Conservation (phyloP, 2,797 vertebrate genomes). For the Sternarchorhynchus goeldii region DNA sequence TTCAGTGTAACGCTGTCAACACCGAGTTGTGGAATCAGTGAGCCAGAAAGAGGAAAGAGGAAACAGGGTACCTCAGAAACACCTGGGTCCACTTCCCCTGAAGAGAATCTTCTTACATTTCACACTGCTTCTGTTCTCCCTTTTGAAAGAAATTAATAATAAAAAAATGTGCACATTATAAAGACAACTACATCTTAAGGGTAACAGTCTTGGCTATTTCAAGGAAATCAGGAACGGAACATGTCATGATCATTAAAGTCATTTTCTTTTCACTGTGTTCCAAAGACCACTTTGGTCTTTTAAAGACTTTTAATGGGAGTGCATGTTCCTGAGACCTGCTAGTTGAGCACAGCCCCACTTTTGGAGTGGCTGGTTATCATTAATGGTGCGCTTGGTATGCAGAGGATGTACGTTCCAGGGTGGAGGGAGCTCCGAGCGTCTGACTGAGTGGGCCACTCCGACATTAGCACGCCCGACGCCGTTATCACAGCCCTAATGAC, state of each 20-base stretch:
- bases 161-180: background rate
- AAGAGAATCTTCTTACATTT: background rate
- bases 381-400: constrained; percentile 80
- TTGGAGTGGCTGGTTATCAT: constrained; percentile 51
- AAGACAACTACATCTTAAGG: background rate
- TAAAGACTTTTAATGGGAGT: constrained; percentile 13
- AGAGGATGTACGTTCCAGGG: constrained; percentile 78
- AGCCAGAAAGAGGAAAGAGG: too few relatives aligned
- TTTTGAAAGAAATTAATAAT: background rate
- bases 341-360: constrained; percentile 57
- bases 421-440: constrained; percentile 71
- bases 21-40: too few relatives aligned
- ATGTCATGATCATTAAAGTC: constrained; percentile 1
- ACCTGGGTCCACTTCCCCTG: too few relatives aligned
- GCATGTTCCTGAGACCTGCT: constrained; percentile 42
- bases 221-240: background rate
- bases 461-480: constrained; percentile 81
- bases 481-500: constrained; percentile 89
- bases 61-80: too few relatives aligned
- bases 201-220: background rate
- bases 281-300: background rate
- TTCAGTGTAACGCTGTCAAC: too few relatives aligned
- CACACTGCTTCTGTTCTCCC: background rate
- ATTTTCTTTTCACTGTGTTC: background rate
- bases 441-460: constrained; percentile 74